These are phyloP conservation scores for Antennarius striatus DNA, from an alignment of 2,113 vertebrate genomes.

Conservation along the genomic window DNA sequence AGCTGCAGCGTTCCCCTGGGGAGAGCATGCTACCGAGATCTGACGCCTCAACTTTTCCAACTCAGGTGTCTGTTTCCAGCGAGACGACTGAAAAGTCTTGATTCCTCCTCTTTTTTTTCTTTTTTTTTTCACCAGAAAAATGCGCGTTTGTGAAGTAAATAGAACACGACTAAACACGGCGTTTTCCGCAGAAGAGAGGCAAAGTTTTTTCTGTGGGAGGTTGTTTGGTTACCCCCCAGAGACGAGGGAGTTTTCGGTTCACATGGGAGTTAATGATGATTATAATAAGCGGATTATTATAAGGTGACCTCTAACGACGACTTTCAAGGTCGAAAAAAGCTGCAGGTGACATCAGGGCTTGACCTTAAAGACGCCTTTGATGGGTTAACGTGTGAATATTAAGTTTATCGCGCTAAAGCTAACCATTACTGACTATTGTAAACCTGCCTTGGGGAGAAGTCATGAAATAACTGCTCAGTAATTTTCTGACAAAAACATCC, in stretches of 20 bases:
- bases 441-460: no score
- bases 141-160: slow-evolving; percentile 77
- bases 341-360: no score
- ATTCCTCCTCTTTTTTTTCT: slow-evolving; percentile 42
- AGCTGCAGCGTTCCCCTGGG: slow-evolving; percentile 66
- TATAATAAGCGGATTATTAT: no score
- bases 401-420: no score
- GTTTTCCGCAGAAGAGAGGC: slow-evolving; percentile 63
- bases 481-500: no score
- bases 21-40: slow-evolving; percentile 71
- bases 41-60: slow-evolving; percentile 78
- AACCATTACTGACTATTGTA: no score
- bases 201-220: slow-evolving; percentile 67
- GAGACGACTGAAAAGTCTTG: slow-evolving; percentile 78
- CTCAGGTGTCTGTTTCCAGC: slow-evolving; percentile 73
- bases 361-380: no score
- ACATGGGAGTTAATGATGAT: background rate
- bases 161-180: slow-evolving; percentile 78
- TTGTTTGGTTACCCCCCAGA: slow-evolving; percentile 73
- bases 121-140: slow-evolving; percentile 64
- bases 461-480: background rate
- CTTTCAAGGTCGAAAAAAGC: no score
- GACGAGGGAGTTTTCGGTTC: slow-evolving; percentile 63
- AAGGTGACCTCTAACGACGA: no score
- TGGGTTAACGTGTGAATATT: no score